Evolutionary conservation across 35 echinoderm and acorn worm species (phyloP), one percentile per base, ranked within the genome.

Genomic region (Lytechinus variegatus): DNA sequence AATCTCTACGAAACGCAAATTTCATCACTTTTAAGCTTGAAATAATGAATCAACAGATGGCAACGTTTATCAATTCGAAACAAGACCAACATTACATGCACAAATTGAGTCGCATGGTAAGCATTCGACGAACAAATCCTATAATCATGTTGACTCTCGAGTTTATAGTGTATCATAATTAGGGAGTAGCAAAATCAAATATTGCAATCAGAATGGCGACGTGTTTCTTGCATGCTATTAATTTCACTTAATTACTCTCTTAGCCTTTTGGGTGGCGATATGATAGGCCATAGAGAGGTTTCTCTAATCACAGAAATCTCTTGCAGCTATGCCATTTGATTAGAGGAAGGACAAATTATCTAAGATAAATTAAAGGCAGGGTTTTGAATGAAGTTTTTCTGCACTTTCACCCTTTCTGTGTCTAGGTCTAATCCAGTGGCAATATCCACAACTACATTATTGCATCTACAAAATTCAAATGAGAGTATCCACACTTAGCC

Each of bases 11-110:
- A 79, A 79, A 79, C 8, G n/a, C 6, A 5, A 79, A 79, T 16
- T 44, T 44, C 33, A 44, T 44, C 33, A 44, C 33, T 58, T 79
- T 24, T 79, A 14, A 79, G 66, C 66, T 79, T 24, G 8, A 9
- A 58, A 79, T 79, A 79, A n/a, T 79, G 19, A 44, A 79, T 79
- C 66, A 79, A 79, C 66, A 79, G 66, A 79, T 79, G 66, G 66
- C 66, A 24, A 24, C 19, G 16, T n/a, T 79, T 24, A 79, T 24
- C 24, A 24, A 79, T 79, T n/a, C 19, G 19, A 11, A 24, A 19
- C n/a, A 79, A 24, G 66, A 79, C 66, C 66, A 44, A 44, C 33
- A 79, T 21, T 71, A 21, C 21, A 16, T 24, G 19, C 21, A 71
- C 24, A 21, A 71, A 71, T 71, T 24, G 66, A n/a, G 6, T 79